These are phyloP conservation scores for Molossus alvarezi DNA, from an alignment of 2,797 vertebrate genomes.

Conservation along the genomic window DNA sequence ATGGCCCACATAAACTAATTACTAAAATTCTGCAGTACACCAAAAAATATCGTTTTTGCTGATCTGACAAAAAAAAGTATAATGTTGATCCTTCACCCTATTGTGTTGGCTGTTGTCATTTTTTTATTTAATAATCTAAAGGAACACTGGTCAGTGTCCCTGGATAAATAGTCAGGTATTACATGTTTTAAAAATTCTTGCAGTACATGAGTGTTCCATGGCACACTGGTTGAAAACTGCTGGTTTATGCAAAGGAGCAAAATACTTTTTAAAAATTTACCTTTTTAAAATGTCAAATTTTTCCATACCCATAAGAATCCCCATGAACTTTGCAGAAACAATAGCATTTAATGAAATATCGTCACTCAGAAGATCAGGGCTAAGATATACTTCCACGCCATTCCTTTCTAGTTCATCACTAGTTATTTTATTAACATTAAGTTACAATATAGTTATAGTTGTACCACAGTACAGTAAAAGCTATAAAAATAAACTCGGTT, in stretches of 20 bases:
- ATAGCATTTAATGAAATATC: constrained; percentile 30
- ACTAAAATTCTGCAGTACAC: neutral
- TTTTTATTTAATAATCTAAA: neutral
- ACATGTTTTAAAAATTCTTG: neutral
- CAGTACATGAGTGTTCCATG: too few relatives aligned
- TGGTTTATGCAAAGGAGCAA: neutral
- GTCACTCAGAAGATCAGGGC: neutral
- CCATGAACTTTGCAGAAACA: neutral
- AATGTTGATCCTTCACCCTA: neutral
- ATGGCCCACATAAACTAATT: neutral
- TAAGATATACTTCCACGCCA: neutral
- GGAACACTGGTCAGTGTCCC: neutral
- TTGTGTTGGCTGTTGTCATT: neutral
- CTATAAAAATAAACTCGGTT: constrained; percentile 62
- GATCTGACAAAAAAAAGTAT: neutral
- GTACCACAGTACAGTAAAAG: neutral
- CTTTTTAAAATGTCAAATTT: constrained; percentile 38
- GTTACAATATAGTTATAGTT: constrained; percentile 48
- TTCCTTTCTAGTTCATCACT: neutral
- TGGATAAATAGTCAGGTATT: neutral
- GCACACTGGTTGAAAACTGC: neutral
- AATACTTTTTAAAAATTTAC: constrained; percentile 9
- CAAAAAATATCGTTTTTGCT: neutral
- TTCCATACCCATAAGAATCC: constrained; percentile 35
- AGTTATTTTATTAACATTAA: constrained; percentile 50